Conservation (phyloP, 37 sponge, comb jelly and placozoan genomes). For the Geodia barretti region DNA sequence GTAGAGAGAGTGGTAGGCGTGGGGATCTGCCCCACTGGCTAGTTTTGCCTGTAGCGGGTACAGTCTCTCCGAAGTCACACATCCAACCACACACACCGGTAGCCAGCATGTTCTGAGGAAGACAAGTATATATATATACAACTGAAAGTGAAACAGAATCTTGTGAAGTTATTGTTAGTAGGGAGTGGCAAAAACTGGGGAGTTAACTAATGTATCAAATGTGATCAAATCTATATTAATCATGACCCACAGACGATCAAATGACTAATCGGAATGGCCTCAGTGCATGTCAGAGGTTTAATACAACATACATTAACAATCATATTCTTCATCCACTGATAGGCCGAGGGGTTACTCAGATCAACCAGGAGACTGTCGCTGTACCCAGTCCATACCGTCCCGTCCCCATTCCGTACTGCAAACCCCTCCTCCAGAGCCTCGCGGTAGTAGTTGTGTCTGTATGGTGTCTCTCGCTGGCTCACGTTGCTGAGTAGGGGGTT, state of each 20-base stretch:
- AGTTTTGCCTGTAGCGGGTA: slow-evolving; percentile 66
- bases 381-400: slow-evolving; percentile 74
- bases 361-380: slow-evolving; percentile 57
- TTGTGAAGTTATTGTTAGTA: no score
- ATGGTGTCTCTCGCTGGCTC: slow-evolving; percentile 67
- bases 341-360: slow-evolving; percentile 70
- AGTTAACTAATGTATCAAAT: neutral
- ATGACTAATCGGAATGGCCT: neutral
- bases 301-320: slow-evolving; percentile 43
- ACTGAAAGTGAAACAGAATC: no score
- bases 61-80: slow-evolving; percentile 81
- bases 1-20: slow-evolving; percentile 48
- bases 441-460: slow-evolving; percentile 68
- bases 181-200: neutral
- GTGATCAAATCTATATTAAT: neutral
- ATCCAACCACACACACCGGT: slow-evolving; percentile 81
- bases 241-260: neutral
- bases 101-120: slow-evolving; percentile 69
- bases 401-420: slow-evolving; percentile 48
- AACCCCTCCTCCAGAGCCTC: slow-evolving; percentile 65
- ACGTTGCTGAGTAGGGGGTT: slow-evolving; percentile 66
- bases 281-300: neutral
- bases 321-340: slow-evolving; percentile 65
- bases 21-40: slow-evolving; percentile 9
- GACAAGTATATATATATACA: neutral